Evolutionary conservation across 2,888 invertebrate genomes (phyloP), one percentile per base, ranked within the genome.

Genomic region (Cephalotes varians): DNA sequence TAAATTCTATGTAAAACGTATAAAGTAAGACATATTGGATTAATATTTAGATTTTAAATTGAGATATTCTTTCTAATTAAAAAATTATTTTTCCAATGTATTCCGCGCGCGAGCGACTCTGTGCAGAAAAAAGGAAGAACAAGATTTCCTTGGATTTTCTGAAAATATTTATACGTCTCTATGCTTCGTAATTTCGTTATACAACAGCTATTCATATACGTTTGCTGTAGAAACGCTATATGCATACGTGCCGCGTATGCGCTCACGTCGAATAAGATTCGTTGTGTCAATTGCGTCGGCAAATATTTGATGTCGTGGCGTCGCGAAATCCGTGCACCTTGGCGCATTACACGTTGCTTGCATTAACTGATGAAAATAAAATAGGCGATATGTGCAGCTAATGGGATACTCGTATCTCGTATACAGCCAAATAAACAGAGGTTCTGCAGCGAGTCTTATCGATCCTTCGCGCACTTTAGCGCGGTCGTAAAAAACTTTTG

Each of bases 261-360:
- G 71, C 72, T 44, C 56, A 81, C 81, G 82, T 74, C 85, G 87
- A 87, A 87, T 87, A 87, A 87, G 87, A 85, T 87, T 85, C 79
- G 87, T 87, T 72, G 85, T 72, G 79, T 71, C 79, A 81, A 85
- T 83, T 83, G 83, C 74, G 80, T 87, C 83, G 65, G 49, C 81
- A 87, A 87, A 87, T 87, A 87, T 87, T 87, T 87, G 87, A 81
- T 85, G 51, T 71, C 87, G 47, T 64, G 74, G 62, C 79, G 83
- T 47, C 73, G 77, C 60, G 64, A 72, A 71, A 76, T 79, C 87
- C 83, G 40, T 25, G 65, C 79, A 56, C 58, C 58, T 76, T 77
- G 74, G 28, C 62, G 80, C 34, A 49, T 81, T 31, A 54, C 49
- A 62, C 79, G 65, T 71, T 87, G 84, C 83, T 87, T 82, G 77